Conservation (phyloP, 2,888 invertebrate species). For the Heliconius erato region DNA sequence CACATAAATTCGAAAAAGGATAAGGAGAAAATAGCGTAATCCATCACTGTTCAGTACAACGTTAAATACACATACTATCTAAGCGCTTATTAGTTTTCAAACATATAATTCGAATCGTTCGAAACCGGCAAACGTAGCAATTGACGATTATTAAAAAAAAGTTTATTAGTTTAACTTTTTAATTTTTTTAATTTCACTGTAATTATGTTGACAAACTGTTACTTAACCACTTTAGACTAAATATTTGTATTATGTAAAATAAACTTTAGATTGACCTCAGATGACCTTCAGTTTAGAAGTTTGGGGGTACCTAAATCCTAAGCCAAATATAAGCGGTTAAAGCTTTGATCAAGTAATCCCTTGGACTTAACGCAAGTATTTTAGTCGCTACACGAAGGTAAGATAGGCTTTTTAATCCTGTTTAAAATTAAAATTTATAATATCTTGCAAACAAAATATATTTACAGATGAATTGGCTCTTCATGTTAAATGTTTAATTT, state of each 20-base stretch:
- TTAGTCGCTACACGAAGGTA: slow-evolving; percentile 15
- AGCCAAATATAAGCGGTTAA: slow-evolving; percentile 26
- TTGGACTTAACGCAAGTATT: slow-evolving; percentile 22
- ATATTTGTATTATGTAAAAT: neutral
- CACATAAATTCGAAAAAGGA: neutral
- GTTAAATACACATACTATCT: neutral
- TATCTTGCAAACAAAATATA: neutral
- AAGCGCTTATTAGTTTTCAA: neutral
- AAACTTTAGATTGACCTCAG: slow-evolving; percentile 5
- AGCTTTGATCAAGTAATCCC: slow-evolving; percentile 19
- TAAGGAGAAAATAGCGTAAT: neutral
- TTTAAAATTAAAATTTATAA: neutral
- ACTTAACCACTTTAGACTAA: neutral
- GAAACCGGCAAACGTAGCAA: neutral
- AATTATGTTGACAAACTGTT: neutral
- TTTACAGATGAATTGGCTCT: neutral
- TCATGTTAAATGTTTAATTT: no score
- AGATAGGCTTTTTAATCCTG: slow-evolving; percentile 5
- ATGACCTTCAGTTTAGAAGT: slow-evolving; percentile 22
- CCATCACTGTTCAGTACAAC: neutral
- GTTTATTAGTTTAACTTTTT: neutral
- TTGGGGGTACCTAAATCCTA: slow-evolving; percentile 10
- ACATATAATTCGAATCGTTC: neutral
- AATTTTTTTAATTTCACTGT: neutral
- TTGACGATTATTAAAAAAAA: neutral